phyloP scores from a whole-genome alignment of 2,113 vertebrate genomes.

The Garra rufa region DNA sequence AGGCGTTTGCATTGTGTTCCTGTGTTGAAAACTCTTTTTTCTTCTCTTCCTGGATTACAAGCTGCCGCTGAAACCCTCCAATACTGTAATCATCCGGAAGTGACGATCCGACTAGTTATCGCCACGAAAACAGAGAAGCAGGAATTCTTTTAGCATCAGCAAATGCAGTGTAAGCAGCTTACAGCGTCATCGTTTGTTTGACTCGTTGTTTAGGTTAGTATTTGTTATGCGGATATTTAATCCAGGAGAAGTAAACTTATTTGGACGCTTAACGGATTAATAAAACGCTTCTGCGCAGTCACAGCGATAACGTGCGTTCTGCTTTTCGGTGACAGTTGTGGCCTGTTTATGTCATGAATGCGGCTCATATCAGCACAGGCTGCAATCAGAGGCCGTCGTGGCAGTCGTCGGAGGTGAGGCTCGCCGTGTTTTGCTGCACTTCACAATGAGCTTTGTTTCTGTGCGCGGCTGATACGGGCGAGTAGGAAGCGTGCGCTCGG shows the following conservation, averaged over 20 bases:
- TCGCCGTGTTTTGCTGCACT: conserved; percentile 42
- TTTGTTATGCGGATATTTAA: conserved; percentile 76
- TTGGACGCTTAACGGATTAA: conserved; percentile 77
- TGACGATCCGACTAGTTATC: conserved; percentile 55
- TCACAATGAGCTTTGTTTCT: conserved; percentile 55
- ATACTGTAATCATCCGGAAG: conserved; percentile 71
- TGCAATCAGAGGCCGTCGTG: neutral
- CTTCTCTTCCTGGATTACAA: conserved; percentile 66
- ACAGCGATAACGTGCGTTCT: neutral
- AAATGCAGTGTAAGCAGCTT: conserved; percentile 68
- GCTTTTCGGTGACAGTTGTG: neutral
- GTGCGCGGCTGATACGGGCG: conserved; percentile 59
- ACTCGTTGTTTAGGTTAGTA: conserved; percentile 69
- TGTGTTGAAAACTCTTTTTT: conserved; percentile 66
- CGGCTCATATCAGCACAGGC: neutral
- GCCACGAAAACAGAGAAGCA: conserved; percentile 73
- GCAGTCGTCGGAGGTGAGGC: conserved; percentile 19
- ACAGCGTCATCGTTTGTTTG: conserved; percentile 70
- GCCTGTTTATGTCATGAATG: neutral
- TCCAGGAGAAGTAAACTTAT: conserved; percentile 72
- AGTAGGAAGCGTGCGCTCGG: conserved; percentile 59
- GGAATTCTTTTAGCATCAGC: conserved; percentile 70
- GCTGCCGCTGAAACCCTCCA: conserved; percentile 62
- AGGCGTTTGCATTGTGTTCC: conserved; percentile 60
- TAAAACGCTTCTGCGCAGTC: conserved; percentile 53